phyloP scores from a whole-genome alignment of 1,140 invertebrate species.

The Apis cerana region DNA sequence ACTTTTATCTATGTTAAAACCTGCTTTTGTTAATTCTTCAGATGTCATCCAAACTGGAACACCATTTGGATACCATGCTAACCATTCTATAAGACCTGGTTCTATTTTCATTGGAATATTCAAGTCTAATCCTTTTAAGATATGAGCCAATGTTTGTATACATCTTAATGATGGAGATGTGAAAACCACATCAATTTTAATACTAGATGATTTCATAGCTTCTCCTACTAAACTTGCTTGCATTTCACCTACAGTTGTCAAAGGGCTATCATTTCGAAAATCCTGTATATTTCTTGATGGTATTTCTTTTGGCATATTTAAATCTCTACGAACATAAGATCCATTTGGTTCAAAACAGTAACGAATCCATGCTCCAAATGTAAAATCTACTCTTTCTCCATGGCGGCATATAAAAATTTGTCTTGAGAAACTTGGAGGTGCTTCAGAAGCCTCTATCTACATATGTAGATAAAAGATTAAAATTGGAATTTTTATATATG shows the following conservation, averaged over 20 bases:
- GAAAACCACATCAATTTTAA: slow-evolving; percentile 88
- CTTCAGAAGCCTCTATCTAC: slow-evolving; percentile 73
- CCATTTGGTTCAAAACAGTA: slow-evolving; percentile 92
- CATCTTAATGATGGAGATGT: slow-evolving; percentile 94
- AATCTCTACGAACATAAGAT: slow-evolving; percentile 89
- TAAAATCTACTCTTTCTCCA: slow-evolving; percentile 95
- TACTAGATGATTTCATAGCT: slow-evolving; percentile 86
- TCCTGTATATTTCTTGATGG: slow-evolving; percentile 84
- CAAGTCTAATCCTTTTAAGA: slow-evolving; percentile 73
- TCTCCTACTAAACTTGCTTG: slow-evolving; percentile 90
- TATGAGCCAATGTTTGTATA: slow-evolving; percentile 88
- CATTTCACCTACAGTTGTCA: slow-evolving; percentile 90
- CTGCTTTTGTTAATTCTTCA: slow-evolving; percentile 87
- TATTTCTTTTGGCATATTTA: slow-evolving; percentile 93
- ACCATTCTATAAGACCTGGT: slow-evolving; percentile 95
- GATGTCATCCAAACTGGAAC: slow-evolving; percentile 90
- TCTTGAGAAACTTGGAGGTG: slow-evolving; percentile 73
- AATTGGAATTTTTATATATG: slow-evolving; percentile 6
- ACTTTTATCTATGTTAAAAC: slow-evolving; percentile 88
- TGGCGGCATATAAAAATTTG: slow-evolving; percentile 91
- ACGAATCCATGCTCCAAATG: slow-evolving; percentile 93
- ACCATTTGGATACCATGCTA: slow-evolving; percentile 92
- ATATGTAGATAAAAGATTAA: slow-evolving; percentile 36
- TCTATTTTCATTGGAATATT: slow-evolving; percentile 87
- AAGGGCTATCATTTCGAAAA: slow-evolving; percentile 91